These are phyloP conservation scores for Ectemnius continuus DNA, from an alignment of 2,888 invertebrate genomes.

Conservation along the genomic window DNA sequence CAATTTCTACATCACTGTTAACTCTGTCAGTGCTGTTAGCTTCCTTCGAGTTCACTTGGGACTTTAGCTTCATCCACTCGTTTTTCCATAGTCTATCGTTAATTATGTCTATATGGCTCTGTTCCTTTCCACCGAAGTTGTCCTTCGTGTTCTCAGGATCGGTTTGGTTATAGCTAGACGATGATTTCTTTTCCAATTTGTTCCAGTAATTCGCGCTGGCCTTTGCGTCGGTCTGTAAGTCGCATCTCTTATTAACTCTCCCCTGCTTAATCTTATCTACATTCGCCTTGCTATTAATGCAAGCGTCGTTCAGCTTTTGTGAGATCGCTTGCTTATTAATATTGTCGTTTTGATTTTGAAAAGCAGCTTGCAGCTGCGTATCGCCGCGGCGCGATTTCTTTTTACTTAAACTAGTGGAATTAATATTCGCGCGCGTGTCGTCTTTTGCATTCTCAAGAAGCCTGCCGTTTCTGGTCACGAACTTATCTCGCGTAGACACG, in stretches of 20 bases:
- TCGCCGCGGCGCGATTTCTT: slow-evolving; percentile 51
- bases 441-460: slow-evolving; percentile 42
- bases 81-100: slow-evolving; percentile 75
- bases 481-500: slow-evolving; percentile 44
- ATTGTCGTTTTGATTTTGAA: slow-evolving; percentile 46
- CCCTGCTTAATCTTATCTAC: slow-evolving; percentile 47
- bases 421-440: slow-evolving; percentile 27
- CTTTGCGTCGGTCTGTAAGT: slow-evolving; percentile 40
- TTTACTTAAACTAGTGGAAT: slow-evolving; percentile 34
- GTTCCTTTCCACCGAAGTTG: slow-evolving; percentile 38
- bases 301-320: slow-evolving; percentile 35
- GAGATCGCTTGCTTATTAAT: slow-evolving; percentile 23
- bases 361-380: slow-evolving; percentile 25
- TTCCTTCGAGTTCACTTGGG: slow-evolving; percentile 38
- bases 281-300: slow-evolving; percentile 37
- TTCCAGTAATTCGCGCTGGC: slow-evolving; percentile 42
- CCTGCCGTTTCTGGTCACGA: slow-evolving; percentile 42
- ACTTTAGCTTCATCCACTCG: slow-evolving; percentile 67
- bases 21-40: slow-evolving; percentile 37
- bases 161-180: slow-evolving; percentile 28
- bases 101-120: slow-evolving; percentile 69
- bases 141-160: slow-evolving; percentile 34
- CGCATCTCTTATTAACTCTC: slow-evolving; percentile 48
- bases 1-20: slow-evolving; percentile 63
- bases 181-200: slow-evolving; percentile 44